phyloP scores from a whole-genome alignment of 2,113 vertebrate genomes.

The Pheucticus melanocephalus region DNA sequence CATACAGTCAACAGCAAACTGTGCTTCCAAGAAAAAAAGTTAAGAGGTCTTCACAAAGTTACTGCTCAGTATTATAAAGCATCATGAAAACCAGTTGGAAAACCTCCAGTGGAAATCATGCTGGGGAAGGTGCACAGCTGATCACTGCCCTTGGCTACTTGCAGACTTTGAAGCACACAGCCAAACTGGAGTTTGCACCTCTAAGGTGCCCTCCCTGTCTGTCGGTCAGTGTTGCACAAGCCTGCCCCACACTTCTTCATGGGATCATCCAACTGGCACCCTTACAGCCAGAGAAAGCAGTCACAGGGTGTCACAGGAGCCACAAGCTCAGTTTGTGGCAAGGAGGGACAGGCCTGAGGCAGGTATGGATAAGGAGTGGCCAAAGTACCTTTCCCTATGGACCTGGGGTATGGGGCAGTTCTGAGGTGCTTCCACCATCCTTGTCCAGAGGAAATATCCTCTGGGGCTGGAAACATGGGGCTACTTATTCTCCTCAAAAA shows the following conservation, averaged over 20 bases:
- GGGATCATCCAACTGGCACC: not conserved
- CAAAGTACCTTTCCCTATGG: rapidly evolving
- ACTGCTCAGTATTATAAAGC: not conserved
- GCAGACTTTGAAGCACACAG: not conserved
- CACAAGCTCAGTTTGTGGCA: rapidly evolving
- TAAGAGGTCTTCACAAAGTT: not conserved
- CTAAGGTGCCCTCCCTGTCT: rapidly evolving
- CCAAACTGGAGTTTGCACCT: not conserved
- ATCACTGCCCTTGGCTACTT: not conserved
- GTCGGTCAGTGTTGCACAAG: rapidly evolving
- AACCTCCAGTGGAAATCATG: not conserved
- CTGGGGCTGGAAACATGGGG: not conserved
- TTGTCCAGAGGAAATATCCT: not conserved
- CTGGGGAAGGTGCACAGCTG: not conserved
- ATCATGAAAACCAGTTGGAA: not conserved
- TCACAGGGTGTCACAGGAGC: not conserved
- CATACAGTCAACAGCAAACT: not conserved
- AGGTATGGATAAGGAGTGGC: not conserved
- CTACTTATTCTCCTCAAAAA: not conserved
- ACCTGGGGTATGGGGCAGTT: rapidly evolving
- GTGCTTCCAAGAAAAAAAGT: not conserved
- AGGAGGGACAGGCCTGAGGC: not conserved
- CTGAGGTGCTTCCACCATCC: rapidly evolving
- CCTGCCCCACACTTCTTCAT: not conserved
- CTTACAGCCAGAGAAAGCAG: rapidly evolving